A percentile compares a stretch with the other conserved stretches of the same genome.
phyloP scores from a whole-genome alignment of 1,140 invertebrate species.

The Drosophila quadrilineata region DNA sequence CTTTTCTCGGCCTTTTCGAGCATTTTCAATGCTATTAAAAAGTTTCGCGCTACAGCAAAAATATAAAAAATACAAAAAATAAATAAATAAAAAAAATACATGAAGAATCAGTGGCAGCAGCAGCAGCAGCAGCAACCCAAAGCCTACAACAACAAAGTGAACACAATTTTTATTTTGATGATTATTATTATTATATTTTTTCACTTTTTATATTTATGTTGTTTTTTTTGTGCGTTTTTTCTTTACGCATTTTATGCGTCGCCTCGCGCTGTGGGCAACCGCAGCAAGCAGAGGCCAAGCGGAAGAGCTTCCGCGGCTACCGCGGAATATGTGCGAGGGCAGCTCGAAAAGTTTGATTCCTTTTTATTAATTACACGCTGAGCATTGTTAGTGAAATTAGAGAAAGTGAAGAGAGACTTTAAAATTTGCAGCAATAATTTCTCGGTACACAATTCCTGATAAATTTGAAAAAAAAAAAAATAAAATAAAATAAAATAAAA shows the following conservation, averaged over 20 bases:
- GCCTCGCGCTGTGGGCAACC: constrained; percentile 19
- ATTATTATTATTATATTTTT: constrained; percentile 17
- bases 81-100: too few relatives aligned
- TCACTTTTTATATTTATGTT: constrained; percentile 11
- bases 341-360: too few relatives aligned
- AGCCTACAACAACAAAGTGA: not conserved
- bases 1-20: constrained; percentile 34
- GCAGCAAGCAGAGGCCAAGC: constrained; percentile 1
- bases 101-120: too few relatives aligned
- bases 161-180: constrained; percentile 33
- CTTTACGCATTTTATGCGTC: constrained; percentile 46
- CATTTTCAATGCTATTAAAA: constrained; percentile 57
- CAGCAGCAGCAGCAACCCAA: not conserved
- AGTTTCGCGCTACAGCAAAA: constrained; percentile 40
- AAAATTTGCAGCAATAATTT: too few relatives aligned
- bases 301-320: not conserved
- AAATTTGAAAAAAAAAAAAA: too few relatives aligned
- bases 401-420: too few relatives aligned
- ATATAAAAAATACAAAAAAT: too few relatives aligned
- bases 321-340: not conserved
- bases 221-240: constrained; percentile 24
- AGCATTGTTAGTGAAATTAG: too few relatives aligned
- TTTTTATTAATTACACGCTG: too few relatives aligned
- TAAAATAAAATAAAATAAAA: too few relatives aligned
- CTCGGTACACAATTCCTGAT: too few relatives aligned